These are phyloP conservation scores for Syrmaticus mikado DNA, from an alignment of 2,113 vertebrate species.

Conservation along the genomic window DNA sequence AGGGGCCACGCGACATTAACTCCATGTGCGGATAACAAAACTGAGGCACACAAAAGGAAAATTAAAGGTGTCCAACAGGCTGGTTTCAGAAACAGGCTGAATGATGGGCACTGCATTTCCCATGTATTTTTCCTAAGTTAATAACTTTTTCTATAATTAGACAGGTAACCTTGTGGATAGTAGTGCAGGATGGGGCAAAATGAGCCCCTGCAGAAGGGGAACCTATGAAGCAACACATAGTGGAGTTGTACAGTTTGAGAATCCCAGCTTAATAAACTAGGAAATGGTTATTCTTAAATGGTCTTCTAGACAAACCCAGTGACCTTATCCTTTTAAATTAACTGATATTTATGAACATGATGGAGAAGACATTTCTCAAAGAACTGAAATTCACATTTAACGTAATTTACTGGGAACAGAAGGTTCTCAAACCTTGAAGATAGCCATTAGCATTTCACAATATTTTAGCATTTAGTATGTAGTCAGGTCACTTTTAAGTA, in stretches of 20 bases:
- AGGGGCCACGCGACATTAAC: neutral
- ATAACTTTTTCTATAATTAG: neutral
- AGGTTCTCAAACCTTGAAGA: slow-evolving; percentile 25
- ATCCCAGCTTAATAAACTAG: neutral
- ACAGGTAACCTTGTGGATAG: neutral
- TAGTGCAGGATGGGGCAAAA: neutral
- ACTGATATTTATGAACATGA: neutral
- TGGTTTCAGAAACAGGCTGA: neutral
- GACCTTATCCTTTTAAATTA: slow-evolving; percentile 10
- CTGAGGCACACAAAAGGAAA: neutral
- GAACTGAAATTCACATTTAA: neutral
- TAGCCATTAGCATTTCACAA: slow-evolving; percentile 2
- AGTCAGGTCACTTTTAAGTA: slow-evolving; percentile 46
- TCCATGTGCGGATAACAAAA: neutral
- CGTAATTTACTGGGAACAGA: neutral
- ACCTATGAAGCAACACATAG: fast-evolving
- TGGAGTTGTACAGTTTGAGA: neutral
- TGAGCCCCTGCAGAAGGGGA: neutral
- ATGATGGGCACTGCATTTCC: neutral
- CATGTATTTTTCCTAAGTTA: neutral
- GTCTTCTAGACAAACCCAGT: neutral
- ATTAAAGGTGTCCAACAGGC: neutral
- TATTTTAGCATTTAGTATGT: neutral
- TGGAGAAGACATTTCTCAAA: neutral
- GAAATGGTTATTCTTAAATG: neutral